Base-by-base conservation (phyloP, 2,797 vertebrate species). In the Perodicticus potto region DNA sequence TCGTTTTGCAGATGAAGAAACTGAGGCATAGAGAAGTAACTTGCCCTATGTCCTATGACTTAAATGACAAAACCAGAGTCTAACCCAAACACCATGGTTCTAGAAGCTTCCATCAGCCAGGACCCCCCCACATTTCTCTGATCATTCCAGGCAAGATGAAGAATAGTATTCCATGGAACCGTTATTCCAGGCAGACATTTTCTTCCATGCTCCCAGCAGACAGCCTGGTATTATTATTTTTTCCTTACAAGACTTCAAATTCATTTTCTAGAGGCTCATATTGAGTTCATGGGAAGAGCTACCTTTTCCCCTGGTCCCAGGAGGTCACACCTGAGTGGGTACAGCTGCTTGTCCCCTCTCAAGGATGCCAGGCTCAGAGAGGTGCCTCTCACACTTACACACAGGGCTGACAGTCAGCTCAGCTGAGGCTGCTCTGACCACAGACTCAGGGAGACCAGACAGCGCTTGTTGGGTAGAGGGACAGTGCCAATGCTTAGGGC, bases 401-500 rank as follows among this genome's bases (percentile, higher is more conserved):
- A 43, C 2, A 73, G 43, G 73, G 14, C 65, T 40, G 45, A 17
- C 53, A 89, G 73, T 61, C 96, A 89, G 59, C 95, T 80, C 78
- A 89, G 40, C 9, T 92, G 89, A 96, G 96, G 86, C 73, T 57
- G 59, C 32, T 96, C 89, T 97, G 96, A 91, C 76, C 81, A 63
- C 53, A 23, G 93, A 91, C 12, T 45, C 86, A 59, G 72, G 84
- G 94, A 96, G 97, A 95, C 63, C 1, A 0, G 95, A 82, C 86
- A 81, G 82, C 78, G 16, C 96, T 97, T 91, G 88, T 59, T 97
- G 97, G 95, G 93, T 94, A 97, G 95, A 97, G 83, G 97, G 98
- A 97, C 67, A 94, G 80, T 98, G 97, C 97, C 98, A 98, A 97
- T 94, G 94, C 96, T 98, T 74, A 86, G 97, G 89, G 97, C 91